Base-by-base conservation (phyloP, 2,888 invertebrate species). In the Tipula lateralis region DNA sequence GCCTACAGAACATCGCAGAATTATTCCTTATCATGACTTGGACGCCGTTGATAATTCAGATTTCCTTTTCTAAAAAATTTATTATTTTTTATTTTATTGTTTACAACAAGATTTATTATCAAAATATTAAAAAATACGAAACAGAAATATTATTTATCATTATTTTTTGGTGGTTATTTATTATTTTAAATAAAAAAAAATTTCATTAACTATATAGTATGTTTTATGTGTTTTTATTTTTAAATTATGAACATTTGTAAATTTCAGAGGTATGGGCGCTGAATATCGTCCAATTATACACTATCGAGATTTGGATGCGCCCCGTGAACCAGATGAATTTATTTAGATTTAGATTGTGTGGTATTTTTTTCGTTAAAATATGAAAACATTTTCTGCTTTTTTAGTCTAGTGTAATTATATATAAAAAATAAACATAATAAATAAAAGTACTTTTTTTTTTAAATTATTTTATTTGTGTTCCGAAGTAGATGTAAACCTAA, bases 261-360 rank as follows among this genome's bases (percentile, higher is more conserved):
- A 30, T 85, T 88, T 89, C 93, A 95, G 95, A 91, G 93, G 93
- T 89, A 93, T 93, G 89, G 94, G 93, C 89, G 93, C 93, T 88
- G 96, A 96, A 90, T 95, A 94, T 92, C 94, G 97, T 89, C 95
- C 96, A 88, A 94, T 97, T 89, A 96, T 97, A 90, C 96, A 97
- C 92, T 97, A 97, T 92, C 93, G 97, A 90, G 97, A 97, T 92
- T 93, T 97, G 92, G 97, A 97, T 91, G 97, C 97, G 87, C 97
- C 97, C 86, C 93, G 96, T 90, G 97, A 97, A 91, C 96, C 96
- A 87, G 96, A 96, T 91, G 96, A 96, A 91, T 95, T 96, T 91
- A 92, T 95, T 88, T 95, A 94, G 92, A 87, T 84, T 66, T 66
- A 24, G 66, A 2, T 13, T 84, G 24, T 66, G 6, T 9, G 30